Evolutionary conservation across 2,113 vertebrate genomes (phyloP).

Genomic region (Alligator sinensis): DNA sequence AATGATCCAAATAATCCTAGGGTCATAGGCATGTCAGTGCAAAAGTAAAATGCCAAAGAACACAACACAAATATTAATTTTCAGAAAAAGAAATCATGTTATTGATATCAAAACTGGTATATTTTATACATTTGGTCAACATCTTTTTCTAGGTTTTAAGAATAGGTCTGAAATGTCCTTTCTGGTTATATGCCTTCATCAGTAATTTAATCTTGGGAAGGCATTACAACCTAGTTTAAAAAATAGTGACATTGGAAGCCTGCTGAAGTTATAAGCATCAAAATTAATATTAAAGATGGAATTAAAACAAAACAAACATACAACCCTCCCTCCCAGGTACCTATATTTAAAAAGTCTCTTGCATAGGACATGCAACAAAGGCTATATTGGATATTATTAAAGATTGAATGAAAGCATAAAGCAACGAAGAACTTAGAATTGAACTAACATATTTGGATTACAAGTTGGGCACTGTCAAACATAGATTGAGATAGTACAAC

Average conservation of each 20-base stretch:
- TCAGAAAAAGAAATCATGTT: neutral
- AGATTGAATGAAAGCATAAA: neutral
- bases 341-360: too few species aligned
- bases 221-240: rapidly evolving
- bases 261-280: neutral
- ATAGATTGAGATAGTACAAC: rapidly evolving
- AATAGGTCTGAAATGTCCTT: neutral
- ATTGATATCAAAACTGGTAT: neutral
- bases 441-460: neutral
- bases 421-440: neutral
- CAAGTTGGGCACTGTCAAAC: neutral
- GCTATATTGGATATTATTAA: neutral
- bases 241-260: neutral
- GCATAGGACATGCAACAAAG: neutral
- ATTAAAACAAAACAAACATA: too few species aligned
- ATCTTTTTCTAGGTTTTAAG: neutral
- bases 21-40: neutral
- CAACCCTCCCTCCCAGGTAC: too few species aligned
- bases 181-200: neutral
- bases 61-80: neutral
- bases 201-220: rapidly evolving
- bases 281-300: neutral
- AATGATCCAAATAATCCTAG: neutral
- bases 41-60: neutral
- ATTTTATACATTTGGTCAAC: neutral